Conservation (phyloP, 2,113 vertebrate genomes). For the Elgaria multicarinata region DNA sequence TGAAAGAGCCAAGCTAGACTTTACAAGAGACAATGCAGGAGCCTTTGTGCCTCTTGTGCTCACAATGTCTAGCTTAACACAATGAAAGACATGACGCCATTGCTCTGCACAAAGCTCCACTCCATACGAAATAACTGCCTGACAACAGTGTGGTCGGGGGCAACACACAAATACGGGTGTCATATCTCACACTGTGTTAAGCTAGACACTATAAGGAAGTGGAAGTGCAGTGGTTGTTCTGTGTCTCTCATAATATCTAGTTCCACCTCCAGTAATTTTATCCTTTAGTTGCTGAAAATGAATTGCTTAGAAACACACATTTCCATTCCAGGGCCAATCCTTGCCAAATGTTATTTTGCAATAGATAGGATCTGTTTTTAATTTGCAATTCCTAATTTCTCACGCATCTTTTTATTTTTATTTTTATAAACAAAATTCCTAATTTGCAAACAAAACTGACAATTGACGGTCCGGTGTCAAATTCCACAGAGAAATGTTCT, state of each 20-base stretch:
- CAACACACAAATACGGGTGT: no score
- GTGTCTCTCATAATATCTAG: background rate
- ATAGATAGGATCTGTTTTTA: slow-evolving; percentile 62
- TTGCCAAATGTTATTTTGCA: slow-evolving; percentile 6
- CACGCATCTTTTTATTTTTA: slow-evolving; percentile 65
- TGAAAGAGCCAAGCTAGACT: no score
- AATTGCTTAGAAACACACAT: background rate
- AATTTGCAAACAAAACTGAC: slow-evolving; percentile 72
- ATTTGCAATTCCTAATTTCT: slow-evolving; percentile 69
- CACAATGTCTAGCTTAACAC: no score
- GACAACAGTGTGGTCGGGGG: no score
- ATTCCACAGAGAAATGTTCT: slow-evolving; percentile 61
- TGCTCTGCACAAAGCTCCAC: no score
- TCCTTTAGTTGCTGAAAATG: background rate
- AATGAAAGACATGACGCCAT: no score
- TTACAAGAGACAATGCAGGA: no score
- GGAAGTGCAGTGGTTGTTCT: background rate
- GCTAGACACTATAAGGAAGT: background rate
- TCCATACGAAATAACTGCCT: no score
- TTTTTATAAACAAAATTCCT: slow-evolving; percentile 65
- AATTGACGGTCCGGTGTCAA: slow-evolving; percentile 45
- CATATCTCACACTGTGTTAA: no score
- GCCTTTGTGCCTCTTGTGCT: no score
- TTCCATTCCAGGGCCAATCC: background rate
- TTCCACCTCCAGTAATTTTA: background rate